These are phyloP conservation scores for Calidris pygmaea DNA, from an alignment of 2,113 vertebrate genomes.

Conservation along the genomic window DNA sequence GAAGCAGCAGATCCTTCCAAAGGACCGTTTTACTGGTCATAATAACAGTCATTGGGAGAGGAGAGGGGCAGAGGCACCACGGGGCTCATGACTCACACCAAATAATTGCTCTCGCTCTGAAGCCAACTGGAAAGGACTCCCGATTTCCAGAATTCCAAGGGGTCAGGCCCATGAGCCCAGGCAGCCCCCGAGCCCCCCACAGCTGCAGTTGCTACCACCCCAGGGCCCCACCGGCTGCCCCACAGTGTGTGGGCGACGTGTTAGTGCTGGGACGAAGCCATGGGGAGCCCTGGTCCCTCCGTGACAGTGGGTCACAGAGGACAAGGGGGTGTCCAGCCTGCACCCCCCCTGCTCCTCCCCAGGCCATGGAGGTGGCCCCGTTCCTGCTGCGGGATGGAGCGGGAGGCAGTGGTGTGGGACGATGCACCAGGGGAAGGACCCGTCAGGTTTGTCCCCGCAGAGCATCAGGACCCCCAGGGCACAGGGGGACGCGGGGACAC, in stretches of 20 bases:
- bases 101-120: neutral
- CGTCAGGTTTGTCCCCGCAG: neutral
- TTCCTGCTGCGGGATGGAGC: rapidly evolving
- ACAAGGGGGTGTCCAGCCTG: neutral
- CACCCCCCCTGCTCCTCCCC: neutral
- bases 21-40: neutral
- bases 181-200: neutral
- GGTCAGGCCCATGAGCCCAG: rapidly evolving
- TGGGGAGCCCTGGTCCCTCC: neutral
- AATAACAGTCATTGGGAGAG: neutral
- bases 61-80: neutral
- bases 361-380: rapidly evolving
- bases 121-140: neutral
- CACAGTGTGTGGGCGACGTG: rapidly evolving
- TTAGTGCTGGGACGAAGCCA: neutral
- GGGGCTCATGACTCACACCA: neutral
- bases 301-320: neutral
- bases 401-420: too few relatives aligned
- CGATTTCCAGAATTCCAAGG: neutral
- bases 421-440: rapidly evolving
- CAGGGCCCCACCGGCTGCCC: too few relatives aligned
- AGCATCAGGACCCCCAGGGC: rapidly evolving
- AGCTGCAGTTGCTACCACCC: neutral
- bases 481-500: neutral
- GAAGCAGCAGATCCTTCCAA: neutral